Conservation (phyloP, 2,113 vertebrate species). For the Dicentrarchus labrax region DNA sequence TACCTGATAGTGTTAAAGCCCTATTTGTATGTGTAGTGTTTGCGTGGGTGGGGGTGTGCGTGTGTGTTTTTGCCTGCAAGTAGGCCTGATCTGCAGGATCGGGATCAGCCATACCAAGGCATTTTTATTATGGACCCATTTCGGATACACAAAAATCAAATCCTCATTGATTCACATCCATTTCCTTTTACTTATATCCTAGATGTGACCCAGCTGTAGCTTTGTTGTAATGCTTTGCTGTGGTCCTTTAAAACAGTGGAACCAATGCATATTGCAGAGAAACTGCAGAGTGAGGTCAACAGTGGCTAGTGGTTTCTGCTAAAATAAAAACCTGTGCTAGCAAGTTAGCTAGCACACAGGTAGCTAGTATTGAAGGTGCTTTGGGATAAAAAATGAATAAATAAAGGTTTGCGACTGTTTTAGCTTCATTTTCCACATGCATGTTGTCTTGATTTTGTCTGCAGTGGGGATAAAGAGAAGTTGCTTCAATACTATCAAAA, state of each 20-base stretch:
- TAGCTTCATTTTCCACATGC: neutral
- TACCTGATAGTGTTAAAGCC: constrained; percentile 28
- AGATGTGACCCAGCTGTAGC: neutral
- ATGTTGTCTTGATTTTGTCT: neutral
- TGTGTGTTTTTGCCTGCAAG: constrained; percentile 18
- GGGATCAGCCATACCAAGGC: neutral
- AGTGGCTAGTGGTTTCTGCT: neutral
- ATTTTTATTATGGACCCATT: neutral
- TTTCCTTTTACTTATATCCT: neutral
- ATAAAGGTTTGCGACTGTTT: neutral
- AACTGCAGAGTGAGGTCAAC: neutral
- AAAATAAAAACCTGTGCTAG: neutral
- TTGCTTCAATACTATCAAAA: neutral
- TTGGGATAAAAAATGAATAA: neutral
- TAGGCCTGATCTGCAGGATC: neutral
- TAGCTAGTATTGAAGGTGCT: neutral
- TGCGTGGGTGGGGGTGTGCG: constrained; percentile 1
- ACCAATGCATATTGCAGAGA: neutral
- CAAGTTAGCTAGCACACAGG: neutral
- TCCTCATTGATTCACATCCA: neutral
- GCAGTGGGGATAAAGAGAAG: neutral
- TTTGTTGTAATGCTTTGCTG: neutral
- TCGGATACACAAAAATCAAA: neutral
- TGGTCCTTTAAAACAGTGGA: neutral
- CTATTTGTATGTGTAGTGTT: constrained; percentile 15